These are phyloP conservation scores for Strongylocentrotus purpuratus DNA, from an alignment of 35 echinoderm and acorn worm genomes.

Conservation along the genomic window DNA sequence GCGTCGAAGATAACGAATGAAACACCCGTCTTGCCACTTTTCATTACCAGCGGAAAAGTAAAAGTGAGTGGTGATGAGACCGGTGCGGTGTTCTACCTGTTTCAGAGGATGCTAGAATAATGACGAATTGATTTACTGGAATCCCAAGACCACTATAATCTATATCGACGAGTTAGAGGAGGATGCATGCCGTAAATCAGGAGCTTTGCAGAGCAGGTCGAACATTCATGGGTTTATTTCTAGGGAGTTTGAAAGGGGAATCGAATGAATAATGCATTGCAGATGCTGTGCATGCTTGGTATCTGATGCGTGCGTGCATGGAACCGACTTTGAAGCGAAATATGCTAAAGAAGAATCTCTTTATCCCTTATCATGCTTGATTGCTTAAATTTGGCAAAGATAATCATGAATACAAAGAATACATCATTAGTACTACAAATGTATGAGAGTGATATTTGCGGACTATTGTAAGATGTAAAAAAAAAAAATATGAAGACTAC, in stretches of 20 bases:
- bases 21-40: not conserved
- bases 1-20: not conserved
- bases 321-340: too few species aligned
- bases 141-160: not conserved
- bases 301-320: too few species aligned
- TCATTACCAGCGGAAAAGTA: not conserved
- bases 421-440: too few species aligned
- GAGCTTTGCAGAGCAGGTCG: not conserved
- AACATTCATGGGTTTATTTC: not conserved
- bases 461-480: too few species aligned
- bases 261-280: not conserved
- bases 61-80: not conserved
- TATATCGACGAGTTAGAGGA: not conserved
- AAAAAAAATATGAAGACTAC: too few species aligned
- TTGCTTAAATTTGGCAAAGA: too few species aligned
- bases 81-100: not conserved
- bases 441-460: too few species aligned
- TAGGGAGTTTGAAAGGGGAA: not conserved
- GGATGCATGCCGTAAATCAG: not conserved
- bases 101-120: not conserved
- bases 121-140: not conserved
- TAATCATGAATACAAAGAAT: too few species aligned
- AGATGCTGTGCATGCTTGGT: not conserved
- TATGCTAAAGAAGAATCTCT: too few species aligned
- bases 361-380: too few species aligned